phyloP scores from a whole-genome alignment of 2,113 vertebrate genomes.

The Phrynocephalus versicolor region DNA sequence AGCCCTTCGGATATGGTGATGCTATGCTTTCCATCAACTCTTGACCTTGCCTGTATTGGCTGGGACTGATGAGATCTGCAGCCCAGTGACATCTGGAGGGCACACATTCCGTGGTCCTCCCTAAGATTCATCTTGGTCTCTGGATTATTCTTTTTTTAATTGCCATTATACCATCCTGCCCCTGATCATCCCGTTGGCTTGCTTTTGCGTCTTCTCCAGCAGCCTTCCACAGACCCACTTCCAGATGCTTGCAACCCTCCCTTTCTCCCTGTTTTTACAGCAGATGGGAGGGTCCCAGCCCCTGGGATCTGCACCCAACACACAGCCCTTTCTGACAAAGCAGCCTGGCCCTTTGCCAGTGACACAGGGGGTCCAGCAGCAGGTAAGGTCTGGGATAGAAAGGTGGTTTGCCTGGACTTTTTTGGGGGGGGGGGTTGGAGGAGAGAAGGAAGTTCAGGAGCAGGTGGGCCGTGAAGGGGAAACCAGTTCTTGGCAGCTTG shows the following conservation, averaged over 20 bases:
- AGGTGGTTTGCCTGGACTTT: neutral
- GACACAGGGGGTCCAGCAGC: slow-evolving; percentile 78
- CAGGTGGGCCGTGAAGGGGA: neutral
- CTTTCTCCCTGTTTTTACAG: neutral
- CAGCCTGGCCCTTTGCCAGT: slow-evolving; percentile 71
- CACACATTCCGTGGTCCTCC: neutral
- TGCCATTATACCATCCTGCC: neutral
- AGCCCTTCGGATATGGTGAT: neutral
- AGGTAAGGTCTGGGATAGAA: slow-evolving; percentile 67
- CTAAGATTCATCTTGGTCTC: neutral
- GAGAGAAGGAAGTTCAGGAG: too few species aligned
- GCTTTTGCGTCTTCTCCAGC: slow-evolving; percentile 43
- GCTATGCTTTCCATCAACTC: neutral
- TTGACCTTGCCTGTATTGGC: neutral
- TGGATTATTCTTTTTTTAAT: neutral
- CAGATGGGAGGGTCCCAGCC: slow-evolving; percentile 69
- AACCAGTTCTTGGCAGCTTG: neutral
- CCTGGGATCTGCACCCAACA: slow-evolving; percentile 74
- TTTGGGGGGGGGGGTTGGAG: neutral
- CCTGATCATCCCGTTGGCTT: neutral
- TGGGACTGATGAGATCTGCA: neutral
- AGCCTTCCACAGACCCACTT: neutral
- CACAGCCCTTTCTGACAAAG: slow-evolving; percentile 72
- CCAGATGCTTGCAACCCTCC: neutral
- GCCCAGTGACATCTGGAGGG: neutral